Evolutionary conservation across 1,140 invertebrate species (phyloP), one percentile per base, ranked within the genome.

Genomic region (Parapsyche elsis): DNA sequence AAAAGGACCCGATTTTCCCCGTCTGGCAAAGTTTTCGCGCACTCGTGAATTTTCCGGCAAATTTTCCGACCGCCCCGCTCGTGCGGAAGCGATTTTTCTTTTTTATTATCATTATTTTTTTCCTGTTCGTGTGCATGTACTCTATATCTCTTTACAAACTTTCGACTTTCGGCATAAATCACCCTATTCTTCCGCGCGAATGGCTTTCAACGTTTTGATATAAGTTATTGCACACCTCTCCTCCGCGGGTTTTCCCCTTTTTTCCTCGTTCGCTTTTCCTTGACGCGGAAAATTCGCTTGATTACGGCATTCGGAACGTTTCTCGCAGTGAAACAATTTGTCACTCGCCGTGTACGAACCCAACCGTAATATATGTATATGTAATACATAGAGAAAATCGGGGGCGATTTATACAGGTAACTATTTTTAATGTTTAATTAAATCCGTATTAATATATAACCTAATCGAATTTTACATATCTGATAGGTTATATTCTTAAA

Each of bases 121-220:
- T 38, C 30, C 30, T 38, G 30, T 38, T 38, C 30, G 30, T 38
- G 30, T 38, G 30, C 30, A 38, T 38, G 30, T 38, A 38, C 30
- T 71, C 12, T 71, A 71, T 71, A 44, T 71, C 30, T 44, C 24
- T 44, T 38, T 44, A 71, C 67, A 74, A 74, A 74, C 38, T 74
- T 74, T 74, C 45, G 38, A 74, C 71, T 53, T 7, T 38, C 19
- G 12, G 30, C 46, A 74, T 74, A 74, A 74, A 74, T 74, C 71
- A 74, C 71, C 19, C 71, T 74, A 49, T 74, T 74, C 71, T 74
- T 74, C 71, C 71, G 7, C 16, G 45, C 44, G 71, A 74, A 74
- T 53, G 19, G 71, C 71, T 74, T 74, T 74, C 71, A 74, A 12
- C 71, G 71, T 74, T 38, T 74, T 74, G 38, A 74, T 74, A 74